These are phyloP conservation scores for Hypselothyrea guttata DNA, from an alignment of 2,888 invertebrate species.

Conservation along the genomic window DNA sequence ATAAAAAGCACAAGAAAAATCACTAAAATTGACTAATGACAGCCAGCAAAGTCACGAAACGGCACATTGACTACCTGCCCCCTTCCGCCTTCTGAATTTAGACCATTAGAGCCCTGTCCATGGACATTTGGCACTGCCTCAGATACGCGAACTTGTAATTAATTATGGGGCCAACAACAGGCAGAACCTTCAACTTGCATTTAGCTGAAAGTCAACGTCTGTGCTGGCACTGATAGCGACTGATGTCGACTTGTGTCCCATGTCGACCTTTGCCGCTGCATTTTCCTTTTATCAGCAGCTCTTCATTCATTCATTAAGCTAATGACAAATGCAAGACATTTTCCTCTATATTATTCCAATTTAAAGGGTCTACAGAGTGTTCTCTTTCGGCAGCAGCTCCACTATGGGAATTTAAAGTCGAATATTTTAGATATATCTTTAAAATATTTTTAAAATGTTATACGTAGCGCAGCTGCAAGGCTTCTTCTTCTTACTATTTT, in stretches of 20 bases:
- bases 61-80: constrained; percentile 13
- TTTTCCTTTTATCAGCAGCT: constrained; percentile 43
- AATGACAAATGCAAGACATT: constrained; percentile 31
- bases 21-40: constrained; percentile 44
- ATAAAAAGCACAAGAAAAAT: constrained; percentile 19
- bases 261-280: constrained; percentile 14
- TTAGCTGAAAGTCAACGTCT: constrained; percentile 17
- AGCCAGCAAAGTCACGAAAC: constrained; percentile 14
- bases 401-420: too few species aligned
- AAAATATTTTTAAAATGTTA: too few species aligned
- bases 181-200: not conserved
- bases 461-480: too few species aligned
- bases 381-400: too few species aligned
- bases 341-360: constrained; percentile 16
- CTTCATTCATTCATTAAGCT: constrained; percentile 32
- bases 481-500: too few species aligned
- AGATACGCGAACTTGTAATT: constrained; percentile 37
- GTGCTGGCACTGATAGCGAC: constrained; percentile 43
- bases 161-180: constrained; percentile 40
- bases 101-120: not conserved
- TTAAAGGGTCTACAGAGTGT: too few species aligned
- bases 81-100: not conserved
- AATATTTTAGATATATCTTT: too few species aligned
- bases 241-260: constrained; percentile 15
- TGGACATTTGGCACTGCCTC: not conserved